phyloP scores from a whole-genome alignment of 2,888 invertebrate genomes.

The Ephialtes manifestator region DNA sequence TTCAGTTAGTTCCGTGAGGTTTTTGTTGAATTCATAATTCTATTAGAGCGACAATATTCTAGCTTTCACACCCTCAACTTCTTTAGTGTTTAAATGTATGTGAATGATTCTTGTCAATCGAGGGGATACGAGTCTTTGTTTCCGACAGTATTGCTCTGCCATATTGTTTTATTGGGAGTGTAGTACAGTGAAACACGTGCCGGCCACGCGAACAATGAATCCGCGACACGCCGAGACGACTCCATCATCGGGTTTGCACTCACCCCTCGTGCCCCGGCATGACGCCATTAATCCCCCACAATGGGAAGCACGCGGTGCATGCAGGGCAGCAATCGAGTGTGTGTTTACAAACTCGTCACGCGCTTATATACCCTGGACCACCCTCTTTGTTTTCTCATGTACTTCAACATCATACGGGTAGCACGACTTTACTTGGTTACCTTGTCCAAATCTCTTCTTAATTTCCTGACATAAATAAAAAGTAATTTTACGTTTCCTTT shows the following conservation, averaged over 20 bases:
- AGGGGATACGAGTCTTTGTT: slow-evolving; percentile 35
- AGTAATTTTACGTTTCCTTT: neutral
- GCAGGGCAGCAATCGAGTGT: slow-evolving; percentile 38
- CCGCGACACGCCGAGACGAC: slow-evolving; percentile 59
- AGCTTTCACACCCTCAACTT: slow-evolving; percentile 29
- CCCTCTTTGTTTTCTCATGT: slow-evolving; percentile 37
- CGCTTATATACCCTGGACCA: slow-evolving; percentile 17
- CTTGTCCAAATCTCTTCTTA: neutral
- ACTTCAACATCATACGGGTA: neutral
- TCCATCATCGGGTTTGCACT: slow-evolving; percentile 60
- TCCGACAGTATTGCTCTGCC: slow-evolving; percentile 59
- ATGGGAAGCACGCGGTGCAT: slow-evolving; percentile 41
- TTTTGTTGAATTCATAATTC: slow-evolving; percentile 81
- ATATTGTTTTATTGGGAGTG: slow-evolving; percentile 65
- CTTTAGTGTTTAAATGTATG: neutral
- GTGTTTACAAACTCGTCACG: slow-evolving; percentile 61
- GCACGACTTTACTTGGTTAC: slow-evolving; percentile 3
- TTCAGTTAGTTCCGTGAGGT: neutral
- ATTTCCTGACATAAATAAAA: neutral
- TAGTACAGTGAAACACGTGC: slow-evolving; percentile 61
- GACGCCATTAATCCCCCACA: slow-evolving; percentile 66
- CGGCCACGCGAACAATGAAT: slow-evolving; percentile 66
- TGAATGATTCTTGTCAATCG: slow-evolving; percentile 12
- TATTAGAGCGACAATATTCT: slow-evolving; percentile 74
- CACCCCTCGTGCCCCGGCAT: slow-evolving; percentile 56